Conservation (phyloP, 2,113 vertebrate genomes). For the Nycticebus coucang region DNA sequence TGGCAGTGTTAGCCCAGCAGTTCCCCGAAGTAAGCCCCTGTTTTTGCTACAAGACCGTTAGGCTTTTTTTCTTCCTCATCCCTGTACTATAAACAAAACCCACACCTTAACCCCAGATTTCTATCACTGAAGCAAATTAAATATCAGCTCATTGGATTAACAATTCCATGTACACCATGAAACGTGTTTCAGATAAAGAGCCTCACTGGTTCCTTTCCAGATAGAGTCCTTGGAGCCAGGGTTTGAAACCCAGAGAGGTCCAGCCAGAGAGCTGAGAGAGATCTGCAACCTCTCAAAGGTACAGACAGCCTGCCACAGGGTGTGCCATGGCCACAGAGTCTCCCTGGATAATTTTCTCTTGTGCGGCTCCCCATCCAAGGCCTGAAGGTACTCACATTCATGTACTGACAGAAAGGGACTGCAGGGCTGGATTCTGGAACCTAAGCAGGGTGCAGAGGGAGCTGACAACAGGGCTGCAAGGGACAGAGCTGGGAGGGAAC, state of each 20-base stretch:
- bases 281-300: background rate
- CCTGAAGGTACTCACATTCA: background rate
- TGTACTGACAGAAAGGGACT: background rate
- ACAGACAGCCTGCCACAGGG: background rate
- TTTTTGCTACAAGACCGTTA: too few relatives aligned
- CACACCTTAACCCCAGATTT: background rate
- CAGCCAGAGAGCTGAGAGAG: background rate
- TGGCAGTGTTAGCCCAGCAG: background rate
- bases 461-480: background rate
- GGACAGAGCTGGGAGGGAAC: too few relatives aligned
- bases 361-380: accelerated
- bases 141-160: background rate
- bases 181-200: background rate
- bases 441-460: accelerated
- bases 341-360: too few relatives aligned
- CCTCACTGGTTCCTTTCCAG: background rate
- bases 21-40: accelerated
- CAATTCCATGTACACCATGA: background rate
- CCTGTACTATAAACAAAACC: background rate
- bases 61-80: background rate
- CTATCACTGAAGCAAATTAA: background rate
- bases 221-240: background rate
- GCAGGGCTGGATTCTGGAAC: too few relatives aligned
- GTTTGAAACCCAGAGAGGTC: background rate
- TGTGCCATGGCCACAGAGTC: background rate